phyloP scores from a whole-genome alignment of 2,888 invertebrate species.

The Dryobota labecula region DNA sequence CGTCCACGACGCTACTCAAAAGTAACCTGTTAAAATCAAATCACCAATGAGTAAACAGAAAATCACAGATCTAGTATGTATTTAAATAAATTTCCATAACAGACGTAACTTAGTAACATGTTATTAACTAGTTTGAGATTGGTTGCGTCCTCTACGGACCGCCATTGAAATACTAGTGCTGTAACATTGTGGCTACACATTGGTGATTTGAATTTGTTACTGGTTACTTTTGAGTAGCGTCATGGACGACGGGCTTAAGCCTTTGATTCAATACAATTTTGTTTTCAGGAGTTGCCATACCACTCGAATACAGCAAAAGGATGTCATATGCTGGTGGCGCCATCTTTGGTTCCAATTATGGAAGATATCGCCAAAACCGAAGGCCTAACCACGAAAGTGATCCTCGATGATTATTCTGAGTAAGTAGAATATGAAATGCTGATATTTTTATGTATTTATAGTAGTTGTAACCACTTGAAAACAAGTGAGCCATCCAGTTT shows the following conservation, averaged over 20 bases:
- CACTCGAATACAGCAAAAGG: slow-evolving; percentile 57
- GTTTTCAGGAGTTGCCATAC: slow-evolving; percentile 71
- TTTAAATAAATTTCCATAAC: not conserved
- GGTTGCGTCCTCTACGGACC: not conserved
- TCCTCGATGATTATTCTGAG: slow-evolving; percentile 79
- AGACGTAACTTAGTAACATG: not conserved
- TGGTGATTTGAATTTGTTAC: no score
- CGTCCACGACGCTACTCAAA: not conserved
- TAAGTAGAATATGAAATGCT: slow-evolving; percentile 66
- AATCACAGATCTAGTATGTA: not conserved
- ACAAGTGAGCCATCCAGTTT: not conserved
- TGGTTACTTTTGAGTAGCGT: no score
- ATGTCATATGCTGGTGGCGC: slow-evolving; percentile 75
- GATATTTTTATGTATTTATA: not conserved
- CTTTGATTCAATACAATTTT: not conserved
- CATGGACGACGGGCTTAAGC: not conserved
- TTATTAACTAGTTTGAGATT: not conserved
- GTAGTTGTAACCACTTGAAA: not conserved
- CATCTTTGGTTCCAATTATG: slow-evolving; percentile 69
- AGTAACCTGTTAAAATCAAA: not conserved
- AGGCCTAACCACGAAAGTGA: slow-evolving; percentile 67
- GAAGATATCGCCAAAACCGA: slow-evolving; percentile 65
- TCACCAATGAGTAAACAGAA: not conserved
- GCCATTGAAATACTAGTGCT: not conserved
- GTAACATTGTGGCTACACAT: no score